A percentile compares a stretch with the other conserved stretches of the same genome.
Evolutionary conservation across 2,113 vertebrate species (phyloP).

Genomic region (Menura novaehollandiae): DNA sequence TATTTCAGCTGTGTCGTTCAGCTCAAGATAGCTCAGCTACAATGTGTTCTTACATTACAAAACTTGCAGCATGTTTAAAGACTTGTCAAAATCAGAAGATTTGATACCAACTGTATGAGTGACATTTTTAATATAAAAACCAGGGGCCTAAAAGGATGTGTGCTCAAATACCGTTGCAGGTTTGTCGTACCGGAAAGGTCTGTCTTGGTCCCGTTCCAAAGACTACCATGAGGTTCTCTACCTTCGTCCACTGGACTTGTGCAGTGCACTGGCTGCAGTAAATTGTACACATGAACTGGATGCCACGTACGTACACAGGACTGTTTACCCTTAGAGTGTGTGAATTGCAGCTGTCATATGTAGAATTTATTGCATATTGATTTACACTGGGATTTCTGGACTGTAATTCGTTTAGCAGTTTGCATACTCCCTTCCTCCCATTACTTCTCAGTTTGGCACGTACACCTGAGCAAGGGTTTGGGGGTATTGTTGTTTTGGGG

Average conservation of each 20-base stretch:
- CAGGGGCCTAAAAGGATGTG: neutral
- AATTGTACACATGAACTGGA: constrained; percentile 61
- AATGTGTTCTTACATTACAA: neutral
- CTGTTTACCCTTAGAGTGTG: neutral
- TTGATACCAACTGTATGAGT: neutral
- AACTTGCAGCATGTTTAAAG: neutral
- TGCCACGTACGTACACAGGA: constrained; percentile 72
- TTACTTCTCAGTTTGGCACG: neutral
- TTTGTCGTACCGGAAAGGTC: constrained; percentile 91
- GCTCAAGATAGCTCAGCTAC: neutral
- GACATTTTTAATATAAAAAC: neutral
- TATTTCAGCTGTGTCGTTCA: neutral
- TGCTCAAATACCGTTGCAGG: constrained; percentile 71
- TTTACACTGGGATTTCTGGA: neutral
- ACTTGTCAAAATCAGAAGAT: neutral
- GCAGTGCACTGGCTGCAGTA: constrained; percentile 68
- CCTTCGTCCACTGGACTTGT: constrained; percentile 84
- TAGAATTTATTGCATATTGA: neutral
- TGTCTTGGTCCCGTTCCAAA: constrained; percentile 81
- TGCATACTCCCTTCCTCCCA: neutral
- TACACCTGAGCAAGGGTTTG: neutral
- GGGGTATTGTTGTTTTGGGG: fast-evolving
- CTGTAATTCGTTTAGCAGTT: neutral
- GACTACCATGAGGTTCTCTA: constrained; percentile 76
- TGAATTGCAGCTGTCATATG: neutral